phyloP scores from a whole-genome alignment of 2,797 vertebrate species.

The Muscicapa comitata region DNA sequence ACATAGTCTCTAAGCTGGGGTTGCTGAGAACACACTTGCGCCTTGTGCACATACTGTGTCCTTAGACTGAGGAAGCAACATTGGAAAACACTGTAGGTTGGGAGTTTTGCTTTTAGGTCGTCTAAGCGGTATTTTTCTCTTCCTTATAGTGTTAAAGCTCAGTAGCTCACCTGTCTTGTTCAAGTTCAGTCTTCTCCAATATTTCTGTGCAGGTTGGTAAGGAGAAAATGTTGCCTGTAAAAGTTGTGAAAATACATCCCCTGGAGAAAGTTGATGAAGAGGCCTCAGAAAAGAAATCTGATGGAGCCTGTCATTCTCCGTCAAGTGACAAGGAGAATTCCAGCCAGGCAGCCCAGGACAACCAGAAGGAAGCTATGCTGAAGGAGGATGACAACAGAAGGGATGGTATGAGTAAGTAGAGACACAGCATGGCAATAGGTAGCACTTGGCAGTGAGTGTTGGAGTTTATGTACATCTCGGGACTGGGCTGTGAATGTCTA shows the following conservation, averaged over 20 bases:
- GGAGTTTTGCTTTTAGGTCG: not conserved
- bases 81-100: not conserved
- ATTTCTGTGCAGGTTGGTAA: conserved; percentile 84
- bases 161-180: not conserved
- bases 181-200: not conserved
- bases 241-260: conserved; percentile 89
- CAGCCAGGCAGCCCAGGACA: conserved; percentile 84
- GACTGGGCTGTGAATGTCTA: not conserved
- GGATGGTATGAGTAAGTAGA: conserved; percentile 89
- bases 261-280: conserved; percentile 86
- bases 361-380: conserved; percentile 82
- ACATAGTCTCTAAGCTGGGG: not conserved
- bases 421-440: not conserved
- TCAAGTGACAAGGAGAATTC: conserved; percentile 98
- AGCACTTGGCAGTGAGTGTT: not conserved
- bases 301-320: conserved; percentile 92
- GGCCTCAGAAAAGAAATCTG: conserved; percentile 87
- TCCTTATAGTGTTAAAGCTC: not conserved
- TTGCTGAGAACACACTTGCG: not conserved
- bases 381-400: conserved; percentile 88
- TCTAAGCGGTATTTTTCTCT: not conserved
- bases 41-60: not conserved
- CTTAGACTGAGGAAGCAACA: not conserved
- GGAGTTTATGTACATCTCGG: accelerated
- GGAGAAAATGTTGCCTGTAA: conserved; percentile 87